Percentiles rank a stretch among this genome's conserved stretches.
phyloP scores from a whole-genome alignment of 1,140 invertebrate genomes.

The Formica selysi region DNA sequence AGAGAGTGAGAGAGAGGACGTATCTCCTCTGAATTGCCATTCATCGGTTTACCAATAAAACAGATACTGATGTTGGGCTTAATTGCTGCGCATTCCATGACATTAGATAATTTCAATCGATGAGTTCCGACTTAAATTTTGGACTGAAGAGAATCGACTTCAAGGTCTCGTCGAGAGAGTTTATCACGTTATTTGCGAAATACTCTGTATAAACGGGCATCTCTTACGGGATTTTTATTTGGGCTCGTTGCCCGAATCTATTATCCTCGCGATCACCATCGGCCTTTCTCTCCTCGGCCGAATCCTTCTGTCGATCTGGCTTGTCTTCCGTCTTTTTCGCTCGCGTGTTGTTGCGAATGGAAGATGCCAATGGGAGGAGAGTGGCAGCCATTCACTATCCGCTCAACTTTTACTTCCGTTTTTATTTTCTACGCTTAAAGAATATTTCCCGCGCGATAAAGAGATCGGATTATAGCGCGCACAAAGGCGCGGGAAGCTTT shows the following conservation, averaged over 20 bases:
- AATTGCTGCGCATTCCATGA: constrained; percentile 45
- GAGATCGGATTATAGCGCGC: constrained; percentile 80
- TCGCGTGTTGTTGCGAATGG: constrained; percentile 34
- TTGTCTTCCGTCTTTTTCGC: not conserved
- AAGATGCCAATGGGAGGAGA: constrained; percentile 43
- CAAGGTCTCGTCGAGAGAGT: not conserved
- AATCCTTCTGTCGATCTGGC: constrained; percentile 23
- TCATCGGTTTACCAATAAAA: constrained; percentile 31
- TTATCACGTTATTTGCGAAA: constrained; percentile 34
- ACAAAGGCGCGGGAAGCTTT: constrained; percentile 80
- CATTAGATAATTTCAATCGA: not conserved
- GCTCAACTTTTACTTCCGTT: constrained; percentile 81
- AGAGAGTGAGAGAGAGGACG: not conserved
- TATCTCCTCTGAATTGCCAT: constrained; percentile 22
- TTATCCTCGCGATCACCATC: constrained; percentile 63
- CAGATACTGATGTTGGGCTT: constrained; percentile 58
- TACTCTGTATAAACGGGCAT: not conserved
- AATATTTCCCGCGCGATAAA: constrained; percentile 83
- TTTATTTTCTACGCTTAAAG: constrained; percentile 82
- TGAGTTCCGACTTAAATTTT: not conserved
- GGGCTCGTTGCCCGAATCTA: constrained; percentile 69
- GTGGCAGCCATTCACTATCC: constrained; percentile 70
- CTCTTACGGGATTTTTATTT: not conserved
- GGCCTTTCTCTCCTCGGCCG: constrained; percentile 37
- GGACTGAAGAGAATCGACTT: not conserved